These are phyloP conservation scores for Neotoma lepida DNA, from an alignment of 2,113 vertebrate species.

Conservation along the genomic window DNA sequence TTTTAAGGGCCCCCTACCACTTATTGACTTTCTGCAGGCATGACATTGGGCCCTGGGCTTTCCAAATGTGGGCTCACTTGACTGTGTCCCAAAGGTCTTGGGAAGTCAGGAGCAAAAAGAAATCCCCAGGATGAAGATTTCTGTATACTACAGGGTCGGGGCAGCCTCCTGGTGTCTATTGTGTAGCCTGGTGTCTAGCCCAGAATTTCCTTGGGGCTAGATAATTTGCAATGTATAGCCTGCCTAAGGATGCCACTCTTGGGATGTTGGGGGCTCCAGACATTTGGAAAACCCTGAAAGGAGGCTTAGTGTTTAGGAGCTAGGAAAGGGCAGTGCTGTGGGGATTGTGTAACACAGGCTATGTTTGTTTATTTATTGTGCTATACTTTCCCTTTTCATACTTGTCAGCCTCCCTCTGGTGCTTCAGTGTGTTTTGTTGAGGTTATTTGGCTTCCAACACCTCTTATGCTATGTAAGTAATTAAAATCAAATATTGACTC, in stretches of 20 bases:
- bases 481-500: constrained; percentile 65
- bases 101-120: constrained; percentile 29
- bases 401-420: constrained; percentile 13
- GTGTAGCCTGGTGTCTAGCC: too few species aligned
- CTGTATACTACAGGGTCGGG: too few species aligned
- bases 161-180: not conserved
- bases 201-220: not conserved
- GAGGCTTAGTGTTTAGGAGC: not conserved
- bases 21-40: not conserved
- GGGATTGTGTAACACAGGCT: not conserved
- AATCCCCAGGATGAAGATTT: not conserved
- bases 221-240: not conserved
- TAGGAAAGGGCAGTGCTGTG: not conserved
- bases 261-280: not conserved
- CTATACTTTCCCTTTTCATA: not conserved
- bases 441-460: not conserved
- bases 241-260: not conserved
- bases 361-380: not conserved
- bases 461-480: not conserved
- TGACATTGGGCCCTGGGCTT: constrained; percentile 1
- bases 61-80: constrained; percentile 16
- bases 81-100: not conserved
- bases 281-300: not conserved
- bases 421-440: not conserved
- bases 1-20: not conserved